Percentiles rank a stretch among this genome's conserved stretches.
These are phyloP conservation scores for Pitta sordida DNA, from an alignment of 2,113 vertebrate genomes.

Conservation along the genomic window DNA sequence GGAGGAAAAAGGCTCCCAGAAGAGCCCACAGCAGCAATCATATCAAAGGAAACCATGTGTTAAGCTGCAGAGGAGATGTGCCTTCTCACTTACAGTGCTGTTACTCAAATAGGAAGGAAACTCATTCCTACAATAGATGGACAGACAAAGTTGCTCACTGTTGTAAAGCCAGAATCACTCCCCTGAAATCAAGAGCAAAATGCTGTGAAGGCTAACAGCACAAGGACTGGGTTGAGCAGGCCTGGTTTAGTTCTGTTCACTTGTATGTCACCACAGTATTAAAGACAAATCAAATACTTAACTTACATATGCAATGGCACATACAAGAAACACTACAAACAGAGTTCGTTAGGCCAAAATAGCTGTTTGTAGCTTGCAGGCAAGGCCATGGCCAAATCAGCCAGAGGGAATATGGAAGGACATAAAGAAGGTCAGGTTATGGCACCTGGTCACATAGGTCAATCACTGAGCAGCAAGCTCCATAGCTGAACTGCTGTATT, in stretches of 20 bases:
- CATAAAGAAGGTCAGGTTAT: not conserved
- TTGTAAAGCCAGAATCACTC: accelerated
- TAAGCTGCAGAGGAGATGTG: not conserved
- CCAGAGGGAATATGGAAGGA: not conserved
- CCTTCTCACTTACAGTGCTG: not conserved
- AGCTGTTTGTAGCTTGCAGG: not conserved
- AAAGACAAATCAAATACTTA: not conserved
- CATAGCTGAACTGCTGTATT: not conserved
- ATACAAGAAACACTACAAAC: not conserved
- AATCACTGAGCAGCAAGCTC: not conserved
- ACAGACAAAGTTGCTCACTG: not conserved
- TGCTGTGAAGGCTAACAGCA: not conserved
- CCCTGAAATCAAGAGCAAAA: not conserved
- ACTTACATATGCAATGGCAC: accelerated
- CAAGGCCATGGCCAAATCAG: not conserved
- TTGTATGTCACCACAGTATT: accelerated
- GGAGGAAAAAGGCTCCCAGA: not conserved
- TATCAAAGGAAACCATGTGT: not conserved
- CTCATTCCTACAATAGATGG: not conserved
- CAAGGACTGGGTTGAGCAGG: not conserved
- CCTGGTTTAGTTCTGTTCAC: not conserved
- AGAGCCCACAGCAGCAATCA: not conserved
- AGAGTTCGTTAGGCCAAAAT: not conserved
- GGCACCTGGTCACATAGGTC: not conserved
- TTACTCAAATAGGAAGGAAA: not conserved